Base-by-base conservation (phyloP, 2,888 invertebrate species). In the Candidula unifasciata region DNA sequence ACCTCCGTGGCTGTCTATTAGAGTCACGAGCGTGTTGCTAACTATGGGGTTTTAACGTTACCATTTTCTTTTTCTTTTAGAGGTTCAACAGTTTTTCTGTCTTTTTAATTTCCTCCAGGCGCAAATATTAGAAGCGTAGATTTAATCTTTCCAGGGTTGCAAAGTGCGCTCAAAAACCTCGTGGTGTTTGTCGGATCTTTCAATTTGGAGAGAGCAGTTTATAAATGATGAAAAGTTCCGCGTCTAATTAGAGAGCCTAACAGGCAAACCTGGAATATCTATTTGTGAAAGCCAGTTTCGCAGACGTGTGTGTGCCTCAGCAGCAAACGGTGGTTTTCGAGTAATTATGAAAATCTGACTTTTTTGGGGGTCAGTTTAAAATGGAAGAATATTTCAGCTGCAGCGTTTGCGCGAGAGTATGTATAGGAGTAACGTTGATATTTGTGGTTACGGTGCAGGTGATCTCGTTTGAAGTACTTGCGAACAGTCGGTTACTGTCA, bases 91-190 rank as follows among this genome's bases (percentile, higher is more conserved):
- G 0, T 69, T 16, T 69, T 37, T 35, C 37, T 21, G 33, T 6
- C 60, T 35, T 30, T n/a, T 35, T 78, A 27, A 35, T 78, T 35
- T 64, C 64, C n/a, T n/a, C 27, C 78, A 30, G 1, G 33, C 64
- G 64, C 8, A 64, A 78, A 64, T 78, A 78, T 78, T 64, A 10
- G 64, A 64, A 57, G 27, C 64, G 64, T 78, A 37, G 37, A 35
- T 78, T 78, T 60, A 64, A 78, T 78, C 24, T 78, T 35, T 5
- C 21, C 35, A 64, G 64, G 78, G 78, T 78, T 64, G 78, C n/a
- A 10, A 33, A 24, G 78, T 78, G 37, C 78, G n/a, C n/a, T 37
- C 37, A 13, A 33, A n/a, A 64, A 78, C 60, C 64, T 64, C 64
- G 64, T 60, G 64, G 35, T 37, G n/a, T 52, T 54, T 54, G n/a